Conservation (phyloP, 2,797 vertebrate genomes). For the Myioborus melanocephalus region DNA sequence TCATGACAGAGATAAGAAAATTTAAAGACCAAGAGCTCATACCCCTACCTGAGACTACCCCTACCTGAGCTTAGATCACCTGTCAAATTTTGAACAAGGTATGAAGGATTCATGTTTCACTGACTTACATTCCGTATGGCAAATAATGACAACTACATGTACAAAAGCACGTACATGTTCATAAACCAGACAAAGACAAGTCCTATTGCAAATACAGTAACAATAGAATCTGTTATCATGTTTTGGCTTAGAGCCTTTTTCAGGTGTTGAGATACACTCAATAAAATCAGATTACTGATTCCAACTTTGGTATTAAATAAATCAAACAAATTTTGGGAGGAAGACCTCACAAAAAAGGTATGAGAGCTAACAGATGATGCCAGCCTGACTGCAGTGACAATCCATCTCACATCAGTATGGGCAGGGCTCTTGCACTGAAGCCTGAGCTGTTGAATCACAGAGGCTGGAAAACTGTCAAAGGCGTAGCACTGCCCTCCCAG, state of each 20-base stretch:
- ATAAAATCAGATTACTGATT: background rate
- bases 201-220: background rate
- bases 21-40: background rate
- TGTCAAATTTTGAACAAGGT: background rate
- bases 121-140: background rate
- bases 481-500: background rate
- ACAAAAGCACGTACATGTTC: background rate
- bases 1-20: background rate
- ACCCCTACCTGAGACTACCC: background rate
- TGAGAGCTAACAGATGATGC: background rate
- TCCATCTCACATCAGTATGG: background rate
- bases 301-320: background rate
- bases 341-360: background rate
- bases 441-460: background rate
- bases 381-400: background rate
- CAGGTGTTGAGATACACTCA: background rate
- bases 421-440: background rate
- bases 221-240: background rate
- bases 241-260: background rate
- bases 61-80: background rate
- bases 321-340: background rate
- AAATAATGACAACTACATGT: background rate
- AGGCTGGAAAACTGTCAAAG: conserved; percentile 3
- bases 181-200: background rate
- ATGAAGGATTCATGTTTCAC: background rate